These are phyloP conservation scores for Rhagonycha lutea DNA, from an alignment of 2,888 invertebrate species.

Conservation along the genomic window DNA sequence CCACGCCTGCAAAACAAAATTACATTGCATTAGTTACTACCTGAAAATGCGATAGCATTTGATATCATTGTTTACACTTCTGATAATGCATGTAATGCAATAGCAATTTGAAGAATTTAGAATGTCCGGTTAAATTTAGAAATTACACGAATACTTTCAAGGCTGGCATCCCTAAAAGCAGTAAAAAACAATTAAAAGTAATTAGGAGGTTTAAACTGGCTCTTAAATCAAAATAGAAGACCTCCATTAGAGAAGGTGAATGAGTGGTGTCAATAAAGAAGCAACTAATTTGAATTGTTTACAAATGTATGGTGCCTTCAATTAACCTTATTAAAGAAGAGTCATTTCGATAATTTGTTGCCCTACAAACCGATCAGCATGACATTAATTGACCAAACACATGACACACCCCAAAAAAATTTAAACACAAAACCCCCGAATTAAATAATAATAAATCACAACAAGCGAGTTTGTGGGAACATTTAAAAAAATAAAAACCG, in stretches of 20 bases:
- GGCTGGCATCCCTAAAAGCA: background rate
- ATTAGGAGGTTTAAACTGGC: background rate
- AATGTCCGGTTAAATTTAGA: background rate
- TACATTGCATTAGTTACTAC: constrained; percentile 5
- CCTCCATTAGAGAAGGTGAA: background rate
- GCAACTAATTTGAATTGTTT: constrained; percentile 6
- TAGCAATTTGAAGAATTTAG: background rate
- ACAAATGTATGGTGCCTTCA: constrained; percentile 31
- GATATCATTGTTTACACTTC: background rate
- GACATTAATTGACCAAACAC: constrained; percentile 35
- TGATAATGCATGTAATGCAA: background rate
- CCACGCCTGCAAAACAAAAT: constrained; percentile 70
- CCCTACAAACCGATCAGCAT: constrained; percentile 35
- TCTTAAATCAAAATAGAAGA: background rate
- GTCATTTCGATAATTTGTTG: constrained; percentile 40
- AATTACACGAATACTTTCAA: background rate
- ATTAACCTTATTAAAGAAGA: constrained; percentile 44
- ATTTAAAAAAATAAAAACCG: background rate
- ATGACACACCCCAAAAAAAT: constrained; percentile 26
- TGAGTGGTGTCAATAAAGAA: background rate
- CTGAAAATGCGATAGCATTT: background rate
- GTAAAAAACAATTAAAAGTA: background rate
- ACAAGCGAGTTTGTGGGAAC: background rate
- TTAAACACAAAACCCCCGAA: background rate
- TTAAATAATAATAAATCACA: background rate